Base-by-base conservation (phyloP, 2,113 vertebrate species). In the Entelurus aequoreus region DNA sequence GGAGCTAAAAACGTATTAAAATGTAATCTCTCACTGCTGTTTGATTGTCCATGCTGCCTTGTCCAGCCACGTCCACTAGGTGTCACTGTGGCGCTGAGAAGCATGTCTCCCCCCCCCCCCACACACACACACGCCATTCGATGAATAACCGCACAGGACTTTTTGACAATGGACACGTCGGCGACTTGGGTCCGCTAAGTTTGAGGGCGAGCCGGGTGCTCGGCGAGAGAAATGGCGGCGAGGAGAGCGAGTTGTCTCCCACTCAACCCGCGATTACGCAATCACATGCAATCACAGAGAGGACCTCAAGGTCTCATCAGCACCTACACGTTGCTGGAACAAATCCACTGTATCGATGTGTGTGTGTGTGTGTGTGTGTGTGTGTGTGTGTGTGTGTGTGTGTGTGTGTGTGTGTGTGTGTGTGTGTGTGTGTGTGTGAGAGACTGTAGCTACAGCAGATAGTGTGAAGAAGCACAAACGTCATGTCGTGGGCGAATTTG, bases 261-360 rank as follows among this genome's bases (percentile, higher is more conserved):
- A 87, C 86, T 88, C 84, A 78, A 72, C 75, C 55, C 60, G 64
- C 74, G 75, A 76, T 88, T 88, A 89, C 79, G 81, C 77, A 89
- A 90, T 90, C 84, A 83, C 54, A 75, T 70, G 82, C 79, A 86
- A 87, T 86, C 83, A 82, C 72, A 79, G 73, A 65, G 71, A 79
- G 80, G 83, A 81, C 83, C 82, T 79, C 19, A 2, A 86, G 86
- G 85, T 86, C 84, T 86, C 71, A 80, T 84, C 82, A 81, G 85
- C 85, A 87, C 87, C 87, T 85, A 87, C 85, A 87, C 87, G 56
- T 49, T 37, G 72, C 71, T 76, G 78, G 74, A 80, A 71, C 16
- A 12, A 69, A 65, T 81, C 76, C 79, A 78, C 70, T 63, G 60
- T 64, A 84, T 85, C 38, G 83, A 85, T 84, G 81, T 62, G 54